A percentile compares a stretch with the other conserved stretches of the same genome.
Evolutionary conservation across 2,888 invertebrate species (phyloP).

Genomic region (Tetrapedia diversipes): DNA sequence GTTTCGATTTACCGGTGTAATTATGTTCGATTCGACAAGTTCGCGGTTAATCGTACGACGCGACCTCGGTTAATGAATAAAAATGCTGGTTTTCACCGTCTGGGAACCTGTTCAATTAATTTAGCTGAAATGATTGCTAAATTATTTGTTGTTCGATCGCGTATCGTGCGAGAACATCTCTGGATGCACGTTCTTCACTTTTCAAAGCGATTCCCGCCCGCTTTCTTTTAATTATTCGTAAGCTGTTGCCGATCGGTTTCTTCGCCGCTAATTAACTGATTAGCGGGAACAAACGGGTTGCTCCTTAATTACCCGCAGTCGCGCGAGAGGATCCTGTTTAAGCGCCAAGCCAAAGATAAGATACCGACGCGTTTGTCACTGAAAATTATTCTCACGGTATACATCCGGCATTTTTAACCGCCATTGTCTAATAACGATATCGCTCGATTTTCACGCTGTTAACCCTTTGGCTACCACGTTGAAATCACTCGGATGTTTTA

Average conservation of each 20-base stretch:
- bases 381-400: conserved; percentile 51
- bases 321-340: conserved; percentile 16
- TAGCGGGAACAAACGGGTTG: conserved; percentile 5
- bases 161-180: conserved; percentile 1
- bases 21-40: too few species aligned
- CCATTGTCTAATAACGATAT: conserved; percentile 26
- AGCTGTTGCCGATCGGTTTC: conserved; percentile 19
- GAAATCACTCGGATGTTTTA: too few species aligned
- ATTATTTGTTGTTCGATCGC: background rate
- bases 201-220: background rate
- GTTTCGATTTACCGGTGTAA: too few species aligned
- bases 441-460: conserved; percentile 40
- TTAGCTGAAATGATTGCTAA: conserved; percentile 1
- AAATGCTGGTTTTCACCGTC: too few species aligned
- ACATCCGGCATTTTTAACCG: conserved; percentile 30
- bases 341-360: conserved; percentile 31
- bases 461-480: too few species aligned
- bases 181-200: conserved; percentile 10
- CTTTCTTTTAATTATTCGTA: conserved; percentile 22
- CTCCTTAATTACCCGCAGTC: conserved; percentile 21
- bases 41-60: too few species aligned
- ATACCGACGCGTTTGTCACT: conserved; percentile 35
- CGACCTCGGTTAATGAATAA: too few species aligned
- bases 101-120: background rate
- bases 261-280: conserved; percentile 29